A percentile compares a stretch with the other conserved stretches of the same genome.
These are phyloP conservation scores for Anolis apletophallus DNA, from an alignment of 2,797 vertebrate species.

Conservation along the genomic window DNA sequence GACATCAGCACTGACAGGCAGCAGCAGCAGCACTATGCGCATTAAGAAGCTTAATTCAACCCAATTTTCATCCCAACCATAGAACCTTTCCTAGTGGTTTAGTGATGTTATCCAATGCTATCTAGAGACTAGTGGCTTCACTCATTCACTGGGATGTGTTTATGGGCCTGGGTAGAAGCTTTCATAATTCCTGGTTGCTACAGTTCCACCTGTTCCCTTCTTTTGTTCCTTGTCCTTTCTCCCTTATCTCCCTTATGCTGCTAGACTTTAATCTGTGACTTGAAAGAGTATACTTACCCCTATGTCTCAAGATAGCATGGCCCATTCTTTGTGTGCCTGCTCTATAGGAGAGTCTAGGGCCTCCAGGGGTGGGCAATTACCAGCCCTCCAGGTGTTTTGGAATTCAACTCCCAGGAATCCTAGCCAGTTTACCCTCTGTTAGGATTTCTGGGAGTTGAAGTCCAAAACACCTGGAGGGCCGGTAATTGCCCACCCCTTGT, in stretches of 20 bases:
- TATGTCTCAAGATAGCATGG: neutral
- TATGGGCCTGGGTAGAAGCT: neutral
- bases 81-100: neutral
- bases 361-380: no score
- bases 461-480: no score
- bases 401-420: no score
- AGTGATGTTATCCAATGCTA: neutral
- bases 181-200: neutral
- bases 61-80: neutral
- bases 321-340: neutral
- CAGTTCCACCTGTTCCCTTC: neutral
- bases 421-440: no score
- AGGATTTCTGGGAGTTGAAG: no score
- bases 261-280: neutral
- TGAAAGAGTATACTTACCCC: neutral
- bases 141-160: neutral
- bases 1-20: neutral
- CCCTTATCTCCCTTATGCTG: no score
- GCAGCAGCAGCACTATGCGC: neutral
- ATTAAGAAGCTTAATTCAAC: neutral
- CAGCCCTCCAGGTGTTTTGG: no score
- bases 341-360: no score
- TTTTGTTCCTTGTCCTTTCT: neutral
- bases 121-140: neutral
- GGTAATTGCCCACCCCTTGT: no score